Percentiles rank a stretch among this genome's conserved stretches.
phyloP scores from a whole-genome alignment of 2,797 vertebrate species.

The Myripristis jacobus region DNA sequence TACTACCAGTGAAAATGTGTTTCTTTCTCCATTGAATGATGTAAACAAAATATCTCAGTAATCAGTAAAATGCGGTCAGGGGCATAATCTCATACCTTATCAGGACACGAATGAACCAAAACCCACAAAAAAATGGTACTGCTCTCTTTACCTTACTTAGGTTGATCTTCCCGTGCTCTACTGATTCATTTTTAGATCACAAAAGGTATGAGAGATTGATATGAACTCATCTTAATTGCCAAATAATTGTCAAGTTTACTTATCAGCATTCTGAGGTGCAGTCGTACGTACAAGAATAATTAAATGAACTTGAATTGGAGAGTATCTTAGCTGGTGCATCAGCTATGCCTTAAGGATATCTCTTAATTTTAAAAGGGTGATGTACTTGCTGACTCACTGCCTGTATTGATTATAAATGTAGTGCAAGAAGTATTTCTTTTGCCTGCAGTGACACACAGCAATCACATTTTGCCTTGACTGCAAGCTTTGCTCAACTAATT shows the following conservation, averaged over 20 bases:
- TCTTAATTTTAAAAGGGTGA: constrained; percentile 15
- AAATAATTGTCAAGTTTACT: constrained; percentile 10
- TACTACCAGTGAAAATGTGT: too few species aligned
- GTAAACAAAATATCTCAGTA: too few species aligned
- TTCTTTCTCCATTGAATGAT: too few species aligned
- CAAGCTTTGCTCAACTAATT: constrained; percentile 29
- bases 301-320: not conserved
- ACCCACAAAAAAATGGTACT: too few species aligned
- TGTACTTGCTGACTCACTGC: constrained; percentile 35
- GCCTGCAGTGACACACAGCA: constrained; percentile 21
- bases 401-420: constrained; percentile 52
- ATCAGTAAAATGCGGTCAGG: too few species aligned
- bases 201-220: not conserved
- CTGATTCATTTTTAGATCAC: not conserved
- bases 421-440: constrained; percentile 38
- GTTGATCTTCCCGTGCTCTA: not conserved
- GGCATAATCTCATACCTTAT: too few species aligned
- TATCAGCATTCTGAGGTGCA: not conserved
- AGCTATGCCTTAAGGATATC: constrained; percentile 7
- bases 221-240: not conserved
- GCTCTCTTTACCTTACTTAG: not conserved
- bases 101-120: too few species aligned
- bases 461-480: constrained; percentile 40
- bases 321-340: not conserved
- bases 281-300: constrained; percentile 1